Base-by-base conservation (phyloP, 1,140 invertebrate species). In the Penaeus chinensis region DNA sequence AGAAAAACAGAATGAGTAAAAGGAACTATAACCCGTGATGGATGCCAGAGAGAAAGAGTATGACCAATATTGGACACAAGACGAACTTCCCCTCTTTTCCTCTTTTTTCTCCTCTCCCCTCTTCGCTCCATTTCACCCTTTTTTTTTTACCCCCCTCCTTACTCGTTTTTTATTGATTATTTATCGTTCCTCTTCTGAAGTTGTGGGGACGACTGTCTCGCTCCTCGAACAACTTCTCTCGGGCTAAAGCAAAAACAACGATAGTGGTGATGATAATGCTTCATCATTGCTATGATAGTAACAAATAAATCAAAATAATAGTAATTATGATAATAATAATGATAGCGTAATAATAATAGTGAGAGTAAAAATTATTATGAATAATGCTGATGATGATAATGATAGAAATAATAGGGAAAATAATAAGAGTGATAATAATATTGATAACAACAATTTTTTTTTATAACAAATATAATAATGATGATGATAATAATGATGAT, bases 41-140 rank as follows among this genome's bases (percentile, higher is more conserved):
- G 7, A 76, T 47, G 42, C 22, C 37, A 80, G 22, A 54, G 80
- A 63, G 80, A 54, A n/a, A 63, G 60, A 63, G 80, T n/a, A 24
- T 18, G 42, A 62, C 19, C 16, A 24, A 60, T n/a, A 81, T 13
- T 61, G 7, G 4, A 13, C 7, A 13, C 3, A 4, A 54, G 18
- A 18, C 37, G n/a, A 78, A 22, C 37, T 42, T 78, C 76, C n/a
- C 37, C 76, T 27, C 24, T 78, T 8, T 78, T n/a, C 2, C 76
- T 37, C 37, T 37, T 37, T 37, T n/a, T 42, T 27, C 24, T 20
- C 24, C 76, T 37, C 24, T 42, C 76, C 24, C 76, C 24, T 10
- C 24, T 8, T 22, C 5, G 10, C 76, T 2, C 76, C 24, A 27
- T 37, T 10, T 22, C 5, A 11, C 76, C 10, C 37, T 27, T 10